Evolutionary conservation across 2,888 invertebrate genomes (phyloP).

Genomic region (Pristionchus fissidentatus): DNA sequence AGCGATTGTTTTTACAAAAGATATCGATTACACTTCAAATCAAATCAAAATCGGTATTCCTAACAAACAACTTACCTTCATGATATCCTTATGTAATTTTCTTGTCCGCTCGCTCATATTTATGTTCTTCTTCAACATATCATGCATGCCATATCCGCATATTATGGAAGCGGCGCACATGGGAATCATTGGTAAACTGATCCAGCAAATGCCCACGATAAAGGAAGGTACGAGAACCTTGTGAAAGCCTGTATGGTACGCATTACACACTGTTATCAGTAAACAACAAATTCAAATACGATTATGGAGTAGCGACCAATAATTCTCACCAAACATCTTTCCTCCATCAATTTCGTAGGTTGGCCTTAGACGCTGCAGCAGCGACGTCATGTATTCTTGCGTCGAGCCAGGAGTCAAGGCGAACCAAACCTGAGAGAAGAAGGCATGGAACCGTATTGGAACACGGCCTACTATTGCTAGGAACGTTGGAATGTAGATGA

Average conservation of each 20-base stretch:
- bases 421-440: not conserved
- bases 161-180: slow-evolving; percentile 1
- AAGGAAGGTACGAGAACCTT: not conserved
- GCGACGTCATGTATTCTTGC: not conserved
- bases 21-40: too few relatives aligned
- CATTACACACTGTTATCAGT: too few relatives aligned
- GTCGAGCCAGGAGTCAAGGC: not conserved
- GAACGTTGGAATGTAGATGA: not conserved
- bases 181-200: not conserved
- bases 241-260: not conserved
- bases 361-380: not conserved
- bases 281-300: too few relatives aligned
- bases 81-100: not conserved
- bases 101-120: not conserved
- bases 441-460: not conserved
- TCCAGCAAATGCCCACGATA: not conserved
- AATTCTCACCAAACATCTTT: not conserved
- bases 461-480: not conserved
- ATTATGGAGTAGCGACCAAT: not conserved
- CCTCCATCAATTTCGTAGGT: not conserved
- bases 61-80: not conserved
- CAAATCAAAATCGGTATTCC: not conserved
- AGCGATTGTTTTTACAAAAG: too few relatives aligned
- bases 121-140: not conserved
- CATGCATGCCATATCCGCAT: not conserved